A percentile compares a stretch with the other conserved stretches of the same genome.
phyloP scores from a whole-genome alignment of 1,140 invertebrate species.

The Homarus americanus region DNA sequence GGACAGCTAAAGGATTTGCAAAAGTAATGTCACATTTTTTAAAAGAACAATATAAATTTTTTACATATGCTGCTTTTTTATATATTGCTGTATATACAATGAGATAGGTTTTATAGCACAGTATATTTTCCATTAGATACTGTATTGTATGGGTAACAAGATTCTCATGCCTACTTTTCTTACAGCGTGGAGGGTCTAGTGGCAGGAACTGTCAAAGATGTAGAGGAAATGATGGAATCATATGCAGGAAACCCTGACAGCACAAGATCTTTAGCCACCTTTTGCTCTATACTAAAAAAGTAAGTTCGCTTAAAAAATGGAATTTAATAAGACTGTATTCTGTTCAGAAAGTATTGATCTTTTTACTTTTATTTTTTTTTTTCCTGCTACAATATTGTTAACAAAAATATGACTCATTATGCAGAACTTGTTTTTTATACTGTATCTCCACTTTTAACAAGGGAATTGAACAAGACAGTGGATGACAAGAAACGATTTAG shows the following conservation, averaged over 20 bases:
- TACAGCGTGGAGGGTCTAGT: constrained; percentile 33
- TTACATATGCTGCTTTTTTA: too few species aligned
- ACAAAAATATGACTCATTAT: too few species aligned
- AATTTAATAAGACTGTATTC: too few species aligned
- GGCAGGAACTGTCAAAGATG: constrained; percentile 18
- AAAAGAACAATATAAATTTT: too few species aligned
- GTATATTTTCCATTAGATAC: too few species aligned
- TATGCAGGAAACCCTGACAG: constrained; percentile 9
- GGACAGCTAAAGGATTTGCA: constrained; percentile 17
- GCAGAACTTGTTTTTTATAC: too few species aligned
- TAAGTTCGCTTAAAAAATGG: not conserved
- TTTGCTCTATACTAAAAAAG: constrained; percentile 49
- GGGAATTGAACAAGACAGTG: constrained; percentile 24
- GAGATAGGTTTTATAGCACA: not conserved
- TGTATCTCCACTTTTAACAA: too few species aligned
- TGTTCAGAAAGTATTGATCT: too few species aligned
- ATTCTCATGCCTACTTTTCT: not conserved
- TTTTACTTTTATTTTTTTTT: too few species aligned
- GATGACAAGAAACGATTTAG: constrained; percentile 16
- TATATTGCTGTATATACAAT: not conserved
- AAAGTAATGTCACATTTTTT: not conserved
- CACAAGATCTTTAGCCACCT: constrained; percentile 10
- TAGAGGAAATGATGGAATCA: constrained; percentile 19
- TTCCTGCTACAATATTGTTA: too few species aligned
- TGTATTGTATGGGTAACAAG: too few species aligned